Evolutionary conservation across 2,888 invertebrate species (phyloP), one percentile per base, ranked within the genome.

Genomic region (Synergus laeviventris): DNA sequence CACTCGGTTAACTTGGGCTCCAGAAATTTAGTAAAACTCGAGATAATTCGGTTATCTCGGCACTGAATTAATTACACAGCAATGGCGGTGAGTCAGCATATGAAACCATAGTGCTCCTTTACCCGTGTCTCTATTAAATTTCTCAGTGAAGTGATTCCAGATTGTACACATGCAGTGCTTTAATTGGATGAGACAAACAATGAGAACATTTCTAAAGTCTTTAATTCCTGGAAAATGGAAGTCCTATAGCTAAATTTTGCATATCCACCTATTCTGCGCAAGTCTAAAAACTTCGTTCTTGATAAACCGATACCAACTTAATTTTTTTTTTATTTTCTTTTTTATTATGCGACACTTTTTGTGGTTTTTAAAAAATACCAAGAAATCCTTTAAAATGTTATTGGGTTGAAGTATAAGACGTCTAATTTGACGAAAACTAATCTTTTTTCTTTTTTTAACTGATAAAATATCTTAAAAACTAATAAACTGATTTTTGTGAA

Each of bases 61-160:
- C 45, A 24, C 8, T 70, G 66, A 31, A 70, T 70, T 70, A 31
- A 70, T 70, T 36, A 70, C 66, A 66, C 42, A 45, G 66, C 42
- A 66, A 66, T 66, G 24, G 16, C 21, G 16, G 31, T n/a, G 45
- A 70, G 45, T 31, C 45, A 49, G 66, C 21, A 45, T n/a, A n/a
- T 31, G 24, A 45, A 66, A 24, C 24, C 70, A n/a, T 70, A 7
- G n/a, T 49, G 4, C 36, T 31, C 1, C 18, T 14, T 14, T 70
- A 4, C 12, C 11, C 56, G 21, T 59, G 38, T 24, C 70, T 70
- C 36, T 76, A 64, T 54, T 59, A 54, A 70, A 76, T 76, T 76
- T 76, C 45, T 70, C 76, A 66, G 60, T 70, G 21, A 39, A 76
- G 76, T 76, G 39, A 70, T 59, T 76, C 39, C 21, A 14, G 24